Base-by-base conservation (phyloP, 1,140 invertebrate species). In the Solenopsis fugax region DNA sequence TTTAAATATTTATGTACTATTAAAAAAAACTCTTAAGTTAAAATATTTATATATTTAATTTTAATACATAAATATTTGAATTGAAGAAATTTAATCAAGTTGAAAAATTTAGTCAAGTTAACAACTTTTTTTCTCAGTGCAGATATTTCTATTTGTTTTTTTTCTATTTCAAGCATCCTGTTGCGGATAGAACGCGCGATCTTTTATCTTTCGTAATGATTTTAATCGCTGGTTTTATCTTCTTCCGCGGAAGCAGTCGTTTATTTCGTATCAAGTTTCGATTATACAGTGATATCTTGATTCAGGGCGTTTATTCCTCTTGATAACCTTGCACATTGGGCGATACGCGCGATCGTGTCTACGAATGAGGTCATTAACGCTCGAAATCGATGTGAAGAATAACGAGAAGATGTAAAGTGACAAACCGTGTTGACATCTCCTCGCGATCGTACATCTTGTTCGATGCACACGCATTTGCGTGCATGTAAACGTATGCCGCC, bases 401-500 rank as follows among this genome's bases (percentile, higher is more conserved):
- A 48, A 54, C 34, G 77, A 86, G 16, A 67, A 80, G 69, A 29
- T 29, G 2, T 29, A 29, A 29, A 29, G 29, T 29, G 2, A 29
- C 62, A 52, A 64, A 89, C 69, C 58, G 24, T 52, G 21, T 84
- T 34, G 34, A 24, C 50, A 29, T 71, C n/a, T 45, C 10, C 75
- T 34, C 60, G 54, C 10, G 41, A 41, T 58, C 18, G 6, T 56
- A 56, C 88, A 80, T 88, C 73, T 84, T 37, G 54, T 16, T 10
- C 24, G 73, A 54, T 77, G 12, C 54, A 34, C 41, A 48, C 71
- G 72, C 41, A 56, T 81, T 34, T 64, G 60, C n/a, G 45, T 41
- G 21, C 56, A 54, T 52, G 48, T 75, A 77, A 50, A 87, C 50
- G 76, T 58, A 56, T 34, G 50, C 34, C 89, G 85, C 89, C 90